Evolutionary conservation across 2,113 vertebrate species (phyloP).

Genomic region (Cichladusa arquata): DNA sequence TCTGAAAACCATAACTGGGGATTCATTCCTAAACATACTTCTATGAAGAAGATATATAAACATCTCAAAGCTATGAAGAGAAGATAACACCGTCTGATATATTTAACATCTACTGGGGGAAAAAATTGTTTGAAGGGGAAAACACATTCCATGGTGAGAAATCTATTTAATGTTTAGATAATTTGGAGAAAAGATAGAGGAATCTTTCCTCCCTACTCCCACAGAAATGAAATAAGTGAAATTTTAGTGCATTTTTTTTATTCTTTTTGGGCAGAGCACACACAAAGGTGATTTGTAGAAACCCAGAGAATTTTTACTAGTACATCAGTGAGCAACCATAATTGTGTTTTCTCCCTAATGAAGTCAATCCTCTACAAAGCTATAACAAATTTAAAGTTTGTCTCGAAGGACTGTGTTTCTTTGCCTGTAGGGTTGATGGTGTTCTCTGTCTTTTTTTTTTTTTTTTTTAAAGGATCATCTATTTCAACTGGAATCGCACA

Average conservation of each 20-base stretch:
- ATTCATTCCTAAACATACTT: neutral
- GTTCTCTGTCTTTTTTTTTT: conserved; percentile 15
- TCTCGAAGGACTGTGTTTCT: neutral
- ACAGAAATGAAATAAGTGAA: neutral
- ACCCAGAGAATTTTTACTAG: neutral
- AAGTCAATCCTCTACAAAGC: neutral
- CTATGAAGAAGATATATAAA: neutral
- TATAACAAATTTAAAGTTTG: neutral
- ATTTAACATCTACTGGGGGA: neutral
- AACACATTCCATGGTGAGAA: conserved; percentile 4
- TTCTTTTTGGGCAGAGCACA: neutral
- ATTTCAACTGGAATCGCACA: conserved; percentile 85
- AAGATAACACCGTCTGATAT: neutral
- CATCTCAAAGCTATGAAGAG: neutral
- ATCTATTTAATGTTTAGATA: neutral
- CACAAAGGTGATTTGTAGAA: neutral
- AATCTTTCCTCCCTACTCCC: neutral
- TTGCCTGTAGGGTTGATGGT: neutral
- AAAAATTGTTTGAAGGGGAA: neutral
- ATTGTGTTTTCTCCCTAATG: neutral
- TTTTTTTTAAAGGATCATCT: conserved; percentile 74
- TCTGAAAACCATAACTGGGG: neutral
- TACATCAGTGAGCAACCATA: neutral
- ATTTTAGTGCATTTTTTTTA: neutral
- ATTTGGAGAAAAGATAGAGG: neutral